phyloP scores from a whole-genome alignment of 2,797 vertebrate genomes.

The Paedocypris micromegethes region DNA sequence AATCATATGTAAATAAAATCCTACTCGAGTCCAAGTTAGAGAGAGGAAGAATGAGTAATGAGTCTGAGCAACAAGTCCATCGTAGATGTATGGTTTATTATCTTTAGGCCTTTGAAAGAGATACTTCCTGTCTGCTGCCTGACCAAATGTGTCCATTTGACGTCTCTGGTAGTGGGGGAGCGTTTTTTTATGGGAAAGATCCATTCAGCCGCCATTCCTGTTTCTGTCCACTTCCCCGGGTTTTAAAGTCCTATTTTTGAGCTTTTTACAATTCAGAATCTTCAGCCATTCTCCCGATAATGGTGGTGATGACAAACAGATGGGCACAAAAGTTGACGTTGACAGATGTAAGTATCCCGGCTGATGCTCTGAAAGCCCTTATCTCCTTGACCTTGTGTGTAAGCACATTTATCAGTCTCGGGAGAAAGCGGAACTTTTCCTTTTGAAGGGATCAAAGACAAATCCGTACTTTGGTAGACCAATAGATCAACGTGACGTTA shows the following conservation, averaged over 20 bases:
- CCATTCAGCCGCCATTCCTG: slow-evolving; percentile 24
- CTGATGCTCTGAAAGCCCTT: slow-evolving; percentile 15
- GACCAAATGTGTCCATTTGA: slow-evolving; percentile 50
- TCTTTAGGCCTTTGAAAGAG: slow-evolving; percentile 54
- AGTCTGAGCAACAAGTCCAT: slow-evolving; percentile 45
- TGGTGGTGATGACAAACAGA: slow-evolving; percentile 31
- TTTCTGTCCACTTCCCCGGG: slow-evolving; percentile 15
- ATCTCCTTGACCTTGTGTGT: slow-evolving; percentile 21
- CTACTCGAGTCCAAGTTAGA: slow-evolving; percentile 23
- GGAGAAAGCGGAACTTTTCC: slow-evolving; percentile 18
- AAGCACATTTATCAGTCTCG: slow-evolving; percentile 23
- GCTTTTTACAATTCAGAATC: slow-evolving; percentile 12
- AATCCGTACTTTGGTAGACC: slow-evolving; percentile 8
- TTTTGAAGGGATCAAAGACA: slow-evolving; percentile 31
- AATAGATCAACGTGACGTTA: slow-evolving; percentile 34
- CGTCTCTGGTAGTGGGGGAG: slow-evolving; percentile 14
- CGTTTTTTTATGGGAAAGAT: slow-evolving; percentile 18
- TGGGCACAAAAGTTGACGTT: slow-evolving; percentile 9
- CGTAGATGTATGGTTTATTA: slow-evolving; percentile 57
- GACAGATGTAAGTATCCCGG: slow-evolving; percentile 25
- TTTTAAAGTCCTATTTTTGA: background rate
- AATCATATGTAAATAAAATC: slow-evolving; percentile 47
- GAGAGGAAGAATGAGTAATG: slow-evolving; percentile 24
- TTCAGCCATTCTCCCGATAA: background rate
- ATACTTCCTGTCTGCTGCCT: slow-evolving; percentile 54